Conservation (phyloP, 1,140 invertebrate genomes). For the Stratiolaelaps scimitus region DNA sequence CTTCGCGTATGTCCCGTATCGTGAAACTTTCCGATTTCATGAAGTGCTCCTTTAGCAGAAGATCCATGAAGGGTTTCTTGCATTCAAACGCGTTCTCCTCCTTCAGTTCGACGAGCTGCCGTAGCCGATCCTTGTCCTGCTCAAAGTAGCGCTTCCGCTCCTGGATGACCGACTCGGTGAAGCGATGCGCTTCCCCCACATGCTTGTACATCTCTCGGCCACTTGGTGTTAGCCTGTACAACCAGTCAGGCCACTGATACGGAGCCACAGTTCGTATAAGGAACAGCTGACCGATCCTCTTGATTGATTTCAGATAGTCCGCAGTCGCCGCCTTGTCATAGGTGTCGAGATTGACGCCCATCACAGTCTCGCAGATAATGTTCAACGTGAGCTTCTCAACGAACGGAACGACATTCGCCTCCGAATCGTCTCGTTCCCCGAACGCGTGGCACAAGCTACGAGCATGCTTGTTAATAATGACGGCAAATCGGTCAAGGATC, state of each 20-base stretch:
- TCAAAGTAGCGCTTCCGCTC: not conserved
- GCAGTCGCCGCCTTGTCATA: not conserved
- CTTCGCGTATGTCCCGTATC: conserved; percentile 43
- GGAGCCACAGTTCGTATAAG: not conserved
- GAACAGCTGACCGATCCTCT: not conserved
- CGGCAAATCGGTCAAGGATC: conserved; percentile 46
- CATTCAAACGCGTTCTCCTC: not conserved
- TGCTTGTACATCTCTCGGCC: not conserved
- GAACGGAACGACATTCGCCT: conserved; percentile 40
- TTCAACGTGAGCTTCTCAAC: conserved; percentile 48
- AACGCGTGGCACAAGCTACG: too few relatives aligned
- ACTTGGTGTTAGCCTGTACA: not conserved
- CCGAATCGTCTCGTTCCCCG: conserved; percentile 28
- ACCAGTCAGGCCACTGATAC: conserved; percentile 6
- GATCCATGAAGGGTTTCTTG: conserved; percentile 11
- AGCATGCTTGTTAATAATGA: conserved; percentile 46
- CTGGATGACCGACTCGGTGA: not conserved
- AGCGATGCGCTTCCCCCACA: not conserved
- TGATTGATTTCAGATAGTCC: not conserved
- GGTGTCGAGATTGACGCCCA: conserved; percentile 2
- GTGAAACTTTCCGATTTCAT: not conserved
- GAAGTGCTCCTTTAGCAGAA: conserved; percentile 16
- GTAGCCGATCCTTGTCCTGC: not conserved
- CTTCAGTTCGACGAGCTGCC: not conserved
- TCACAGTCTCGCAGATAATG: conserved; percentile 44